Evolutionary conservation across 2,113 vertebrate genomes (phyloP).

Genomic region (Polypterus bichir): DNA sequence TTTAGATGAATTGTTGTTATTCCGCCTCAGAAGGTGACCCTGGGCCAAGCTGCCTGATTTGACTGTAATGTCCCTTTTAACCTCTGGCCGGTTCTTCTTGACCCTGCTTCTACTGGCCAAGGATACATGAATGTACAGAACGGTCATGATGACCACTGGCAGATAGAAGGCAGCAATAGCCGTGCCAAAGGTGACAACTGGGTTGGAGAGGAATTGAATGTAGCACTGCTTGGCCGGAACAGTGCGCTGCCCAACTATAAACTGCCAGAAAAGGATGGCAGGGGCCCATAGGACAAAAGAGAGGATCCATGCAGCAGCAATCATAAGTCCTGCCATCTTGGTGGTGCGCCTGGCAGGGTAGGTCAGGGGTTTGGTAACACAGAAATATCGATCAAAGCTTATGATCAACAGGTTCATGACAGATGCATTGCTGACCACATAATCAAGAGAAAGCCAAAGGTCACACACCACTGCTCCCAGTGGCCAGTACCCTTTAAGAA

Average conservation of each 20-base stretch:
- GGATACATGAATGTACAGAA: conserved; percentile 91
- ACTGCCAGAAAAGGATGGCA: conserved; percentile 97
- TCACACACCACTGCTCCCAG: conserved; percentile 89
- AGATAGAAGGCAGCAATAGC: conserved; percentile 96
- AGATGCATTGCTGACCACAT: conserved; percentile 89
- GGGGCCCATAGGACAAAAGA: conserved; percentile 97
- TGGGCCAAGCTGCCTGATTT: conserved; percentile 70
- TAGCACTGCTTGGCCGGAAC: conserved; percentile 79
- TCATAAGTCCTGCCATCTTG: conserved; percentile 96
- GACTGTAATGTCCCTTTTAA: conserved; percentile 67
- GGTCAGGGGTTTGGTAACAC: conserved; percentile 89
- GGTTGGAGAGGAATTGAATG: conserved; percentile 95
- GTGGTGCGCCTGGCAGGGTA: conserved; percentile 87
- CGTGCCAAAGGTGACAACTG: conserved; percentile 83
- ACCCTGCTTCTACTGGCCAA: conserved; percentile 89
- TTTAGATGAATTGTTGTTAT: conserved; percentile 71
- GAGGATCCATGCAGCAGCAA: conserved; percentile 85
- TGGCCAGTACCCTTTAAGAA: conserved; percentile 92
- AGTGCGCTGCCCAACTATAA: conserved; percentile 84
- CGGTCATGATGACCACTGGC: conserved; percentile 93
- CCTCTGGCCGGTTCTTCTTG: conserved; percentile 75
- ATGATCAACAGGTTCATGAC: conserved; percentile 97
- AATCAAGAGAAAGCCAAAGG: conserved; percentile 90
- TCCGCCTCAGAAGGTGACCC: conserved; percentile 67
- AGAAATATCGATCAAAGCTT: conserved; percentile 96